Base-by-base conservation (phyloP, 2,113 vertebrate genomes). In the Pachycephala philippinensis region DNA sequence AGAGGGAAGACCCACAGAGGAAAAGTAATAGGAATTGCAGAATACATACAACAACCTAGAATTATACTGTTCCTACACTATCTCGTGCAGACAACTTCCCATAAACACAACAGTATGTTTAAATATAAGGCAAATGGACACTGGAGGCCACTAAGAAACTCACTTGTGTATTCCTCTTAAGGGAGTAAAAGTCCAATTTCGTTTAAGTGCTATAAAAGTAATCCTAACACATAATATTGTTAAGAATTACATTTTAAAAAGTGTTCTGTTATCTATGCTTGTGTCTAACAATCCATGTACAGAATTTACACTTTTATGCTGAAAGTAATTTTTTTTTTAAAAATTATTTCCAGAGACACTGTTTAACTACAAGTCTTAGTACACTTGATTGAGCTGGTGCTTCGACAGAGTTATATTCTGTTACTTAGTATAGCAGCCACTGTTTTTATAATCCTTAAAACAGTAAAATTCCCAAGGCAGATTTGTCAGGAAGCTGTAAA, bases 401-500 rank as follows among this genome's bases (percentile, higher is more conserved):
- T 93, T 85, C 0, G 0, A 75, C 27, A 75, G 81, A 91, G 56
- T 18, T 60, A 23, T n/a, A 60, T 50, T 63, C 72, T 71, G 37
- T 85, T 69, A 56, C 42, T 63, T 26, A 37, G 15, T 50, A 61
- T 16, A 96, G 72, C 91, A 90, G 85, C 70, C 56, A 75, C 68
- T 75, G n/a, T 22, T 80, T 84, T 45, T 57, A 75, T 28, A 52
- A 91, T 85, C 74, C 57, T 92, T 89, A 77, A 69, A 75, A 77
- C 39, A 77, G 66, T 20, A 70, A 42, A 87, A 91, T 71, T 93
- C 81, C 88, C 53, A 94, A 97, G 95, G 93, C 97, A 97, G 87
- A 61, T 93, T 76, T 65, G n/a, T 93, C 84, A 93, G 78, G 30
- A 84, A 84, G 84, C 52, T 93, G 96, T 97, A 96, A 97, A 97